Evolutionary conservation across 2,888 invertebrate species (phyloP), one percentile per base, ranked within the genome.

Genomic region (Lycaena phlaeas): DNA sequence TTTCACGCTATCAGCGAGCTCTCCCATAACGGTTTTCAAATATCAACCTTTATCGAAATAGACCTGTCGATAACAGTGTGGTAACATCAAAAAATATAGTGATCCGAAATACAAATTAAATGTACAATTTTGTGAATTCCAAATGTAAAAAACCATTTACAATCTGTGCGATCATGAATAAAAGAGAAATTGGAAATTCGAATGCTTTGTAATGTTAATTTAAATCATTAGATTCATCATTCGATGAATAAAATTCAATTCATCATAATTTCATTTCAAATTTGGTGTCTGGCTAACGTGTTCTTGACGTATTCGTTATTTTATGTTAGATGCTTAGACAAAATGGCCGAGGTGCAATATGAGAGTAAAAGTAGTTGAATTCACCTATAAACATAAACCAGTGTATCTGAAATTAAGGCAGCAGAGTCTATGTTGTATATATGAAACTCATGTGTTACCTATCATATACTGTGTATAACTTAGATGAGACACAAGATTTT

Each of bases 41-140:
- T 34, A 34, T 34, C 25, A 36, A 36, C 28, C 18, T 36, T 29
- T 41, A 29, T 41, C 41, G 41, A 36, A 41, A 36, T 41, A 28
- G 28, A 41, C 28, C 41, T 36, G 41, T 36, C 41, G 28, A 36
- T 11, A 6, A 15, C 41, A 41, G 36, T 7, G 25, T 36, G 18
- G 36, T 10, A 7, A 26, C 26, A 14, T 10, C 12, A 36, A 26
- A 27, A 22, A 22, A 22, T 10, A 36, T 26, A 25, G 15, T 12
- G 22, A 22, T 34, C 14, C 34, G 22, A 34, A 18, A 34, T 18
- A 34, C 34, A 34, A 34, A 34, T 34, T 22, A 34, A 34, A 34
- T 34, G 34, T 34, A 34, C 34, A 34, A 34, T 34, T 34, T 34
- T 17, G 18, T 1, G 3, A 34, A 34, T 34, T 22, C 9, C 11